Base-by-base conservation (phyloP, 2,888 invertebrate genomes). In the Spilosoma lubricipeda region DNA sequence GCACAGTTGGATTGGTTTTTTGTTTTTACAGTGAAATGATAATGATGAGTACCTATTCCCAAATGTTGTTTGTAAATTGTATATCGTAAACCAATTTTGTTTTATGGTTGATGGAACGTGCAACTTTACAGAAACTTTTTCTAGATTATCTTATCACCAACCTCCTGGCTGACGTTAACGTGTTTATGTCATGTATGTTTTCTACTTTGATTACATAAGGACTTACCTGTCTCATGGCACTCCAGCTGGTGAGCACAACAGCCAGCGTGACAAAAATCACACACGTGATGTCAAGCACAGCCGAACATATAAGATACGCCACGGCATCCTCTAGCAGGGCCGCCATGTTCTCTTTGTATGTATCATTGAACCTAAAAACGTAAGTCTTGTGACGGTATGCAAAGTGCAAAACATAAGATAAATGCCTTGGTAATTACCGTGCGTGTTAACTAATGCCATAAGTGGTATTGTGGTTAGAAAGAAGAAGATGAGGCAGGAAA, bases 241-340 rank as follows among this genome's bases (percentile, higher is more conserved):
- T 96, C 92, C 96, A 96, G 83, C 96, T 96, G 74, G 97, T 92
- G 33, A 96, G 92, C n/a, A 94, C 95, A 1, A 97, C 96, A 30
- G 96, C 96, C 3, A 96, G 80, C 70, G 96, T 93, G 80, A 93
- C 92, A 64, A 93, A 86, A 7, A 90, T 7, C 1, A 95, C 83
- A 0, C 93, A 90, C 5, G 93, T 79, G 0, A 78, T 86, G 27
- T 93, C 92, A 70, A 91, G 91, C 15, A 91, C 76, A 75, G 92
- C 88, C 89, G 93, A 90, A 9, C 96, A 96, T 9, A 95, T 93
- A 0, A 96, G 96, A 90, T 96, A 96, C 0, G 96, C 94, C n/a
- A 91, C 89, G 0, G 96, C 96, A 75, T 96, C 96, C 74, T 96
- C 96, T 66, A 96, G 91, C 42, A 96, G 87, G 0, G 96, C 96